phyloP scores from a whole-genome alignment of 1,140 invertebrate species.

The Micrasema minimum region DNA sequence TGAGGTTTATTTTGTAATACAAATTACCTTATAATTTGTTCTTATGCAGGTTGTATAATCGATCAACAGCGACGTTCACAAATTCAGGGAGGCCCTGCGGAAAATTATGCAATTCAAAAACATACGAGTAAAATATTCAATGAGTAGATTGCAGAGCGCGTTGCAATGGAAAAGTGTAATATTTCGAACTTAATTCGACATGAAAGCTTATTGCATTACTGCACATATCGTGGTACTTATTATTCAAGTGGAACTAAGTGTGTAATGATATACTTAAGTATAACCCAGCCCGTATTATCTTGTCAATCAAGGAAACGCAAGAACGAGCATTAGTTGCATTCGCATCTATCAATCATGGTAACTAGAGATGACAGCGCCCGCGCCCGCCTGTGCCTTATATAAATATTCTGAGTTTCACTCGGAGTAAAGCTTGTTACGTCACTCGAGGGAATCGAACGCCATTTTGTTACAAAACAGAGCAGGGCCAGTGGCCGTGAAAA shows the following conservation, averaged over 20 bases:
- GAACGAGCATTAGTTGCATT: conserved; percentile 4
- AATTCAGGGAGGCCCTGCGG: too few relatives aligned
- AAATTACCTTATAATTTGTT: too few relatives aligned
- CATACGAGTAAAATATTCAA: too few relatives aligned
- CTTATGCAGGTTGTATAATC: too few relatives aligned
- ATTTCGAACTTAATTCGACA: not conserved
- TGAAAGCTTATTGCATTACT: not conserved
- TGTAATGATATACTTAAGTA: not conserved
- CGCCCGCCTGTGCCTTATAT: conserved; percentile 3
- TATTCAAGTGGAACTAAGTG: conserved; percentile 25
- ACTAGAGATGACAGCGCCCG: conserved; percentile 36
- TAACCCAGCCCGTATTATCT: conserved; percentile 21
- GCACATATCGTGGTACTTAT: not conserved
- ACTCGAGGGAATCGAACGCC: conserved; percentile 13
- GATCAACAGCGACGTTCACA: too few relatives aligned
- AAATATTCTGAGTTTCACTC: not conserved
- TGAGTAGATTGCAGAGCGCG: too few relatives aligned
- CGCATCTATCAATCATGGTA: conserved; percentile 42
- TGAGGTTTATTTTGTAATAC: too few relatives aligned
- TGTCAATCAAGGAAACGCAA: conserved; percentile 23
- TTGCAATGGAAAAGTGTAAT: not conserved
- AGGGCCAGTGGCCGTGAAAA: not conserved
- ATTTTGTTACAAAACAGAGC: conserved; percentile 13
- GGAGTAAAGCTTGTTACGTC: not conserved
- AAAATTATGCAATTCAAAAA: too few relatives aligned